Base-by-base conservation (phyloP, 2,797 vertebrate species). In the Hozukius guyotensis region DNA sequence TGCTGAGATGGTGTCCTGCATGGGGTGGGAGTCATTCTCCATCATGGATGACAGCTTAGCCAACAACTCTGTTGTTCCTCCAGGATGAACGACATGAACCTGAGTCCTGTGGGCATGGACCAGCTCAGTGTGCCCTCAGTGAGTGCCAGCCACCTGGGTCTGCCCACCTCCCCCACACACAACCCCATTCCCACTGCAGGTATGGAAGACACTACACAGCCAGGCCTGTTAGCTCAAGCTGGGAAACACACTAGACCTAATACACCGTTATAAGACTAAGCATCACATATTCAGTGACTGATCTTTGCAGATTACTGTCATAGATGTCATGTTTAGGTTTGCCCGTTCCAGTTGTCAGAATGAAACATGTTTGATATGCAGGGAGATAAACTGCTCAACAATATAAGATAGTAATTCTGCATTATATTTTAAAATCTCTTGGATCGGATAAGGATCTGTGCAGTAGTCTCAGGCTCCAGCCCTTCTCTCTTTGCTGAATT, bases 21-120 rank as follows among this genome's bases (percentile, higher is more conserved):
- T 38, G 36, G 27, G 27, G 27, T 27, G 27, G 27, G 27, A 27
- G 27, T 38, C 1, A 38, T 38, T 38, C 36, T 38, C 36, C 36
- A 38, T 38, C 36, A 38, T 13, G 36, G 36, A 38, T 38, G 12
- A 38, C 36, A 13, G 36, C 36, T 38, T 38, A 38, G 36, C 12
- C 36, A 38, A 5, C 36, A n/a, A 68, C 27, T 53, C 14, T 52
- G 32, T 5, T 72, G 32, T 71, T 31, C 81, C 60, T 73, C 27
- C 82, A 99, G 98, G 87, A 99, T 99, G 99, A 99, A 99, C 90
- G 98, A 99, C 87, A 97, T 99, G 96, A 99, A 98, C 94, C 93
- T 99, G 88, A 99, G 97, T 92, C 96, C 97, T 24, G 97, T 99
- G 93, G 98, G 98, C 90, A 99, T 99, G 98, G 99, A 99, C 94